These are phyloP conservation scores for Phrynocephalus vlangalii DNA, from an alignment of 2,797 vertebrate genomes.

Conservation along the genomic window DNA sequence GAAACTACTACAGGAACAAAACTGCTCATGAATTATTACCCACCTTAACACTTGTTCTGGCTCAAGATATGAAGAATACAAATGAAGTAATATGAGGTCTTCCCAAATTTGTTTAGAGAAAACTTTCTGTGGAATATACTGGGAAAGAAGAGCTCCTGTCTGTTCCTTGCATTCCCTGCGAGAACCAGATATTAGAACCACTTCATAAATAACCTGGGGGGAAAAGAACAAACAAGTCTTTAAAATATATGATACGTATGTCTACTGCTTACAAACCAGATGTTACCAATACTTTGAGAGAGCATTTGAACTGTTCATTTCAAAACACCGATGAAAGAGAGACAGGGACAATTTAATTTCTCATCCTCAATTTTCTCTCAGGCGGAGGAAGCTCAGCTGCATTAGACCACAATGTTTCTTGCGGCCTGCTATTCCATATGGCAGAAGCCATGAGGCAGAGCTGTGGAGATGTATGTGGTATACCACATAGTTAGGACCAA, in stretches of 20 bases:
- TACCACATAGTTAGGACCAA: constrained; percentile 10
- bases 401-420: constrained; percentile 24
- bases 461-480: constrained; percentile 15
- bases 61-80: not conserved
- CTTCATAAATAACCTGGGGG: not conserved
- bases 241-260: not conserved
- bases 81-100: not conserved
- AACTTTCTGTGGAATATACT: not conserved
- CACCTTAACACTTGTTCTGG: not conserved
- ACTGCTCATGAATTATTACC: too few species aligned
- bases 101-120: not conserved
- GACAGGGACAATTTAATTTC: constrained; percentile 21
- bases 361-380: constrained; percentile 13
- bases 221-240: not conserved
- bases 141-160: not conserved
- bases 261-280: not conserved
- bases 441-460: constrained; percentile 25
- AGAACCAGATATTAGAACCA: not conserved
- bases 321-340: not conserved
- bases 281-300: not conserved
- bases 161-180: not conserved
- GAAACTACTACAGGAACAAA: too few species aligned
- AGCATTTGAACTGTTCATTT: not conserved
- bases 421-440: constrained; percentile 3
- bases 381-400: constrained; percentile 11